These are phyloP conservation scores for Ostrea denselamellosa DNA, from an alignment of 1,140 invertebrate species.

Conservation along the genomic window DNA sequence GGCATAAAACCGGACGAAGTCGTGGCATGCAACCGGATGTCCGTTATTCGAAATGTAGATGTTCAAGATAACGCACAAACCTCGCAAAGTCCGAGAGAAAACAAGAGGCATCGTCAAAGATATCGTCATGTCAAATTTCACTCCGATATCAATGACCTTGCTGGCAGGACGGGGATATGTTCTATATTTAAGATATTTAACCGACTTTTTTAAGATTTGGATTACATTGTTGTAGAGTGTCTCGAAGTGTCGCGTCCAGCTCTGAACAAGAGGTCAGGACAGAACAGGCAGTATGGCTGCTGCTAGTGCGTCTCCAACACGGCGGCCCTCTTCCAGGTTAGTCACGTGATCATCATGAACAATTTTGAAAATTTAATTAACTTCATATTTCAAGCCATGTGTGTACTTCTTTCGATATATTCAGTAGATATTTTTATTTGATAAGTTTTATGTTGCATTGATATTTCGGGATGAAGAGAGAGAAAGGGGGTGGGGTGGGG, in stretches of 20 bases:
- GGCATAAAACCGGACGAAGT: not conserved
- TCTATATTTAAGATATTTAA: not conserved
- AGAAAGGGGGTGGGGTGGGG: too few species aligned
- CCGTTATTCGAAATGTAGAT: not conserved
- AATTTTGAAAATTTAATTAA: not conserved
- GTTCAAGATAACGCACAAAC: constrained; percentile 15
- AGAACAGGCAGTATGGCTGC: not conserved
- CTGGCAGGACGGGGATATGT: not conserved
- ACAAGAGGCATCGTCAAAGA: not conserved
- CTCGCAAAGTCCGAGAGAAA: constrained; percentile 24
- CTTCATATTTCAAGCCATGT: too few species aligned
- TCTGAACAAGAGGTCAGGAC: not conserved
- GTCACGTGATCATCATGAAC: not conserved
- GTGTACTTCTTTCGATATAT: too few species aligned
- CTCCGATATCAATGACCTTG: not conserved
- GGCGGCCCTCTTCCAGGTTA: not conserved
- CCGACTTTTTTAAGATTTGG: not conserved
- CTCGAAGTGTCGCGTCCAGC: not conserved
- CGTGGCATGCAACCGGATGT: not conserved
- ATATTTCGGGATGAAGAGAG: too few species aligned
- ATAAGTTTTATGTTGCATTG: too few species aligned
- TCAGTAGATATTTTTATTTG: too few species aligned
- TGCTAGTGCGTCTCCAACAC: not conserved
- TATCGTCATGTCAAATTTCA: not conserved
- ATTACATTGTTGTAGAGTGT: not conserved